Percentiles rank a stretch among this genome's conserved stretches.
Conservation (phyloP, 2,888 invertebrate species). For the Tenthredo scrophulariae region DNA sequence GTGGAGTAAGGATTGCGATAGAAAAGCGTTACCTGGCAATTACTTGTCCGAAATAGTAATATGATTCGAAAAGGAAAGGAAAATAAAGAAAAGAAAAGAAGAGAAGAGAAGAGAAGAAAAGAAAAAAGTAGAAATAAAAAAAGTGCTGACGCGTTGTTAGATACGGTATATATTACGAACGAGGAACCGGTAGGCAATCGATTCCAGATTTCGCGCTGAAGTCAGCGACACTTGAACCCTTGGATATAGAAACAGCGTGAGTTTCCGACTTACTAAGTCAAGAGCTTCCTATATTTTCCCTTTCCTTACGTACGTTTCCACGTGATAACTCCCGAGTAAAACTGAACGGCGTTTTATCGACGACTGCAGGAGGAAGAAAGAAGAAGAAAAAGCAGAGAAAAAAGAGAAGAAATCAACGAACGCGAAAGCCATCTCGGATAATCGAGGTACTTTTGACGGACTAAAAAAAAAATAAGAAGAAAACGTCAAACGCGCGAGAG, state of each 20-base stretch:
- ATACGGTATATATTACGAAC: conserved; percentile 37
- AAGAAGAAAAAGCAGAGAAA: not conserved
- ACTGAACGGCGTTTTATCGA: conserved; percentile 43
- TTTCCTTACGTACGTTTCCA: conserved; percentile 45
- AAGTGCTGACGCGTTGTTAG: conserved; percentile 48
- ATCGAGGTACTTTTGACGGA: conserved; percentile 39
- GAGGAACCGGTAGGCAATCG: conserved; percentile 37
- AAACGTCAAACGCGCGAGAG: conserved; percentile 7
- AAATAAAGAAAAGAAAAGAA: not conserved
- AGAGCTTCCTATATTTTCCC: conserved; percentile 49
- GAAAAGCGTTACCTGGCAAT: conserved; percentile 14
- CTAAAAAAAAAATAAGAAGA: not conserved
- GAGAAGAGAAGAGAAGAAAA: not conserved
- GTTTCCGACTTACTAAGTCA: conserved; percentile 49
- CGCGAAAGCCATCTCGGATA: conserved; percentile 33
- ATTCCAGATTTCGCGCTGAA: conserved; percentile 52
- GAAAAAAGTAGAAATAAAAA: conserved; percentile 14
- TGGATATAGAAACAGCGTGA: conserved; percentile 49
- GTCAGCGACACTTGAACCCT: conserved; percentile 53
- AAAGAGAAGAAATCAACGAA: not conserved
- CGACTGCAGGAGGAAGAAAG: not conserved
- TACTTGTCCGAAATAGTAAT: conserved; percentile 26
- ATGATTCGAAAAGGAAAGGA: not conserved
- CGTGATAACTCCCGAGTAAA: conserved; percentile 47
- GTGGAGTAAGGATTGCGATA: not conserved